Conservation (phyloP, 2,113 vertebrate genomes). For the Athene noctua region DNA sequence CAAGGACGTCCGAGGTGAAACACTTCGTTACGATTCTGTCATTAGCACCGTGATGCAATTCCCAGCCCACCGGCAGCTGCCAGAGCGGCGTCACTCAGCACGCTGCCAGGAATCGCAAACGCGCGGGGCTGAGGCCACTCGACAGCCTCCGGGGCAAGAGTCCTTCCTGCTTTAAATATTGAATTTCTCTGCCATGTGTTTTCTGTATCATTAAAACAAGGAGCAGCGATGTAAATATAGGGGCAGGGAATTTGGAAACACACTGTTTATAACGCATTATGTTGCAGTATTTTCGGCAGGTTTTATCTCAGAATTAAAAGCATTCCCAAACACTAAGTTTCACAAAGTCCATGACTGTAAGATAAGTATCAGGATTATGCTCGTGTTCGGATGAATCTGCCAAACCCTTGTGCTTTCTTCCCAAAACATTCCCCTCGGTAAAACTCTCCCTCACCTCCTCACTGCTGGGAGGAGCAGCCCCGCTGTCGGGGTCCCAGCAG, state of each 20-base stretch:
- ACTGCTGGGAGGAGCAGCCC: neutral
- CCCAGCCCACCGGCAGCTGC: neutral
- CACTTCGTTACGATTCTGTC: neutral
- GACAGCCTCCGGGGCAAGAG: neutral
- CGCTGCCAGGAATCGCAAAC: neutral
- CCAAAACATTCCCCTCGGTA: neutral
- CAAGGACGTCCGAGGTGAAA: neutral
- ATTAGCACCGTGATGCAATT: slow-evolving; percentile 15
- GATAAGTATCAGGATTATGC: neutral
- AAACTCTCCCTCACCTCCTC: neutral
- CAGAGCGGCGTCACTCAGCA: neutral
- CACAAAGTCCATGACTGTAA: rapidly evolving
- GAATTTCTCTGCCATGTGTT: neutral
- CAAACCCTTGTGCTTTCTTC: neutral
- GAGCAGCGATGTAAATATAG: neutral
- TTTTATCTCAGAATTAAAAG: neutral
- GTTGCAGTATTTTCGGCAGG: rapidly evolving
- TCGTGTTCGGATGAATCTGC: neutral
- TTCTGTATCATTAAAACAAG: neutral
- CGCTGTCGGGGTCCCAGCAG: neutral
- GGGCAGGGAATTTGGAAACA: neutral
- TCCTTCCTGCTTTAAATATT: neutral
- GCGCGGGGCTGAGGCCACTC: neutral
- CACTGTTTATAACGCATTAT: neutral
- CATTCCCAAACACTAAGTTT: neutral